Evolutionary conservation across 2,888 invertebrate species (phyloP), one percentile per base, ranked within the genome.

Genomic region (Mythimna vitellina): DNA sequence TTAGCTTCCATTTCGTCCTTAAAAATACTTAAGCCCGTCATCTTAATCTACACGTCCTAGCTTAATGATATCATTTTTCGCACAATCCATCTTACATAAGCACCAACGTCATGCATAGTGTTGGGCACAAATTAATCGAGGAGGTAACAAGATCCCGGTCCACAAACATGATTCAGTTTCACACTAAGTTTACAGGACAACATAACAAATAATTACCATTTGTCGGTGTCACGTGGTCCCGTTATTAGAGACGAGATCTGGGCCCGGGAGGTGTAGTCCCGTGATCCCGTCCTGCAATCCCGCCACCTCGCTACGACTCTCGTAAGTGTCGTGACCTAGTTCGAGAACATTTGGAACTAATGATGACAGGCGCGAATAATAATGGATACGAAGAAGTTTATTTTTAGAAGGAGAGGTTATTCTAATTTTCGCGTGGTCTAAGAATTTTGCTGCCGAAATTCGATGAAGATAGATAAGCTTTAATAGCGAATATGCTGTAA

Each of bases 311-410:
- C 64, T 29, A 51, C 60, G 51, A 58, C 64, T 66, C 53, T 46
- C 38, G n/a, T 64, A 56, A 73, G 65, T 66, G 57, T 51, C 65
- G 62, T 81, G 81, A 72, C 79, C 79, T 67, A 81, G 49, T 79
- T 76, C 29, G 25, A 42, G 42, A 72, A 72, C 61, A 54, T 67
- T 71, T 17, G 51, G 14, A 81, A 58, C 67, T 81, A 76, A 76
- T 72, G 72, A 80, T 68, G 72, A 58, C 61, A 49, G 61, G 54
- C 64, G 49, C n/a, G 25, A 65, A 67, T 68, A 49, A 67, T 65
- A 65, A 69, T 65, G 53, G 49, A 49, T 65, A 22, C 12, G 54
- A 38, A n/a, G 29, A 49, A 65, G 10, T 14, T 32, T 65, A 65
- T 32, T 63, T 76, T 62, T 62, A 32, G 35, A 53, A n/a, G n/a